A percentile compares a stretch with the other conserved stretches of the same genome.
phyloP scores from a whole-genome alignment of 1,140 invertebrate species.

The Drosophila melanogaster region Release_6_plus_ISO1_MT NC_004354.4:13797001-13797500 shows the following conservation, averaged over 20 bases:
- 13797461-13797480: conserved; percentile 89
- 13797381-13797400: conserved; percentile 92
- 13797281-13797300: conserved; percentile 88
- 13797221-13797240: conserved; percentile 68
- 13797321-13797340: conserved; percentile 89
- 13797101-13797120: conserved; percentile 89
- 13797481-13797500: conserved; percentile 90
- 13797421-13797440: conserved; percentile 90
- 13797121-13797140: conserved; percentile 89
- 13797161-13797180: conserved; percentile 91
- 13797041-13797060: conserved; percentile 96
- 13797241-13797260: conserved; percentile 90
- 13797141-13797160: conserved; percentile 90
- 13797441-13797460: conserved; percentile 89
- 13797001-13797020: conserved; percentile 89
- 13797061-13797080: conserved; percentile 96
- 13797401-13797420: conserved; percentile 85
- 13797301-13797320: conserved; percentile 90
- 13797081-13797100: conserved; percentile 92
- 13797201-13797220: conserved; percentile 87
- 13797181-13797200: conserved; percentile 93
- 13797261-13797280: conserved; percentile 95
- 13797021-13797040: conserved; percentile 85
- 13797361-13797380: conserved; percentile 93
- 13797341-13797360: conserved; percentile 90